These are phyloP conservation scores for Amaurobius ferox DNA, from an alignment of 2,888 invertebrate genomes.

Conservation along the genomic window DNA sequence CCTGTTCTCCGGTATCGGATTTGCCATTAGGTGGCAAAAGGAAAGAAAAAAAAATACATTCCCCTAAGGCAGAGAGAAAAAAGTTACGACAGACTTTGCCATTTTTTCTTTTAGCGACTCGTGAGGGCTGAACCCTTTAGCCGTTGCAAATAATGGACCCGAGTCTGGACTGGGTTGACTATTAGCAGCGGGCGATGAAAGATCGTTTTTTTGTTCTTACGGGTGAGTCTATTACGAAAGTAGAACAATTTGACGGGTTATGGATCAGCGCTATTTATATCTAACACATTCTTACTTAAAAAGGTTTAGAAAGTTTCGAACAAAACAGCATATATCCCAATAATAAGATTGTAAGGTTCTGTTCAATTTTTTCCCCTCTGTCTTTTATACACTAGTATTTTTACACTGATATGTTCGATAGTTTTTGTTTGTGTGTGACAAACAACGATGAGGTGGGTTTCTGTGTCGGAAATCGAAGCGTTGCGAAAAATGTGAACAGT, in stretches of 20 bases:
- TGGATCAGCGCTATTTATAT: no score
- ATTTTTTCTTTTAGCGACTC: neutral
- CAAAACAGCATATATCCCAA: no score
- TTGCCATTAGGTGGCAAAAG: slow-evolving; percentile 66
- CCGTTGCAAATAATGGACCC: slow-evolving; percentile 60
- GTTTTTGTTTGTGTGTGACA: no score
- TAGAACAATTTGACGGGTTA: neutral
- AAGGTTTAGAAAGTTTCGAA: no score
- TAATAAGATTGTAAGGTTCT: no score
- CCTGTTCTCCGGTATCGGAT: slow-evolving; percentile 64
- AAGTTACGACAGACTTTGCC: slow-evolving; percentile 45
- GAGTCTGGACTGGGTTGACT: slow-evolving; percentile 15
- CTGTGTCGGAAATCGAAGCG: no score
- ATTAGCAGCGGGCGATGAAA: slow-evolving; percentile 32
- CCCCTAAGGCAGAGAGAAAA: slow-evolving; percentile 29
- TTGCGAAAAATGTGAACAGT: no score
- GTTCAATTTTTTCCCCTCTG: no score
- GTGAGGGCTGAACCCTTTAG: slow-evolving; percentile 45
- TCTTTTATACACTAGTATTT: no score
- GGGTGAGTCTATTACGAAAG: neutral
- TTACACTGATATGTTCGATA: no score
- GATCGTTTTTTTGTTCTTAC: slow-evolving; percentile 24
- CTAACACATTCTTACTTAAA: no score
- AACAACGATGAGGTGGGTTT: no score
- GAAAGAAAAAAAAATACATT: neutral